Evolutionary conservation across 2,888 invertebrate species (phyloP), one percentile per base, ranked within the genome.

Genomic region (Eretmocerus hayati): DNA sequence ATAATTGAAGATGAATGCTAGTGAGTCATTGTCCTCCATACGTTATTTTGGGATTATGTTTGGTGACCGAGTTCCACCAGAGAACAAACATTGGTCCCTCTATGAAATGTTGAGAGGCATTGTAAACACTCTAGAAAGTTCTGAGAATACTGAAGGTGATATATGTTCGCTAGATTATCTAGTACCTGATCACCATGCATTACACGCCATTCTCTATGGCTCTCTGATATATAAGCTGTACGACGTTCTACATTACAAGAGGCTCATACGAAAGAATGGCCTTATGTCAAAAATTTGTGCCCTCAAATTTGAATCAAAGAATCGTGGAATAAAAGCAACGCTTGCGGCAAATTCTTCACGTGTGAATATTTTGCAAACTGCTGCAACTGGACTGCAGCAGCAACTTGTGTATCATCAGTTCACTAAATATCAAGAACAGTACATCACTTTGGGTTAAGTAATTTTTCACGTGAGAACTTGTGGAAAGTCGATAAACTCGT

Each of bases 221-320:
- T 21, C 46, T 22, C 20, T 57, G 8, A 57, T 56, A 42, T 50
- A 50, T 2, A 58, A 58, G 46, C 55, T 56, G 46, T 57, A 60
- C 37, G 32, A 55, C 21, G 31, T 58, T 4, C 8, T 55, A 1
- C 58, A 58, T 50, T 56, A 58, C 35, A 39, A 49, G 2, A 2
- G 8, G 20, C 16, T 50, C n/a, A 52, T 57, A 36, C 20, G 37
- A 21, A 16, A 30, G 5, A 42, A 53, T 19, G 53, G 57, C 11
- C 56, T 57, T 16, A 36, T 55, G 8, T 20, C 33, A 13, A 23
- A 47, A 43, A 19, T 53, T 15, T 53, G 47, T 2, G 41, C 50
- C 21, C 52, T 57, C 42, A 38, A 48, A 22, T 55, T 44, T n/a
- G 56, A 58, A 37, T 55, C 51, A 22, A 55, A 54, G 39, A 51